Evolutionary conservation across 2,888 invertebrate species (phyloP).

Genomic region (Hydrotaea cyrtoneurina): DNA sequence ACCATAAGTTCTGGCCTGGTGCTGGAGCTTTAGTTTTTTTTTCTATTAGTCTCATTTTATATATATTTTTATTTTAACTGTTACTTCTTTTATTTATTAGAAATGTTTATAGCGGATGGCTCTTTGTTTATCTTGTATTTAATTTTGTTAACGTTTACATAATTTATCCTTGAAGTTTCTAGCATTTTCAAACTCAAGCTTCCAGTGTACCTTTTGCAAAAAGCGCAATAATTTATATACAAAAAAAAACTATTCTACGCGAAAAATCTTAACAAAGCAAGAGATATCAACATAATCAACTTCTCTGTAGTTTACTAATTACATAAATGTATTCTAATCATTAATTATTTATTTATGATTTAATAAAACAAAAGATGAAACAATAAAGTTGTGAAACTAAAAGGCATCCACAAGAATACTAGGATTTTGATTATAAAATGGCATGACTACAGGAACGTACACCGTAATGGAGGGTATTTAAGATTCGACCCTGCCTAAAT

Average conservation of each 20-base stretch:
- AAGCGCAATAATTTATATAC: constrained; percentile 14
- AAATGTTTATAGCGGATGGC: constrained; percentile 2
- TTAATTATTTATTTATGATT: constrained; percentile 45
- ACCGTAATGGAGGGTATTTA: too few species aligned
- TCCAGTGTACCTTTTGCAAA: constrained; percentile 10
- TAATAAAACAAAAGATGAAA: constrained; percentile 27
- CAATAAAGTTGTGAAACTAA: background rate
- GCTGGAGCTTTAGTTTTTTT: constrained; percentile 35
- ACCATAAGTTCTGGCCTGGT: constrained; percentile 38
- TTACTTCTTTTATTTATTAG: constrained; percentile 6
- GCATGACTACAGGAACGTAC: too few species aligned
- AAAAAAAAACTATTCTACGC: background rate
- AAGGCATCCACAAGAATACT: background rate
- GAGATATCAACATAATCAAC: background rate
- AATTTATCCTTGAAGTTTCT: constrained; percentile 14
- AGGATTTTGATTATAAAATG: too few species aligned
- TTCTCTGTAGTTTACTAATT: constrained; percentile 43
- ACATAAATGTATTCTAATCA: constrained; percentile 30
- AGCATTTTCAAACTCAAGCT: background rate
- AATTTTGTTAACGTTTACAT: constrained; percentile 20
- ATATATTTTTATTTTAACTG: background rate
- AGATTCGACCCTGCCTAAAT: too few species aligned
- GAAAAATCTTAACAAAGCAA: constrained; percentile 11
- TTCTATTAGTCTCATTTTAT: constrained; percentile 9
- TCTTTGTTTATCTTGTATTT: constrained; percentile 10